Conservation (phyloP, 2,113 vertebrate genomes). For the Rhinopomastus cyanomelas region DNA sequence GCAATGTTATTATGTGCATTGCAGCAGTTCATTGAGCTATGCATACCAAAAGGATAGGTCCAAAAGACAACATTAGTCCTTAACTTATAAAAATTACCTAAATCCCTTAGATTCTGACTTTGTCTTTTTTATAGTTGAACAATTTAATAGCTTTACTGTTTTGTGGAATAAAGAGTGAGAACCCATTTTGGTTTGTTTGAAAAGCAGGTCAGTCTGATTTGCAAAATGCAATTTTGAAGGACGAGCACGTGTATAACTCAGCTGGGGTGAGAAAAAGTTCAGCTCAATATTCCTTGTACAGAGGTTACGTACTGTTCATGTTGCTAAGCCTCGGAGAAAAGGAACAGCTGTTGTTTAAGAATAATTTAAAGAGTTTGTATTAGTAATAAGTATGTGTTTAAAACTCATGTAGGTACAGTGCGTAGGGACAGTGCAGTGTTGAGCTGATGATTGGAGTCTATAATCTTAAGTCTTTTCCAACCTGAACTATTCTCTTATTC, state of each 20-base stretch:
- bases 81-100: neutral
- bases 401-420: neutral
- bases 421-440: no score
- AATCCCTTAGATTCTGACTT: neutral
- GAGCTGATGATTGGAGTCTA: no score
- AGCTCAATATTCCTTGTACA: neutral
- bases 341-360: neutral
- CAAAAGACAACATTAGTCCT: neutral
- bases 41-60: neutral
- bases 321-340: neutral
- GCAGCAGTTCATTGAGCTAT: neutral
- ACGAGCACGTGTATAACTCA: neutral
- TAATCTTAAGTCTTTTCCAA: no score
- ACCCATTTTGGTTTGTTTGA: neutral
- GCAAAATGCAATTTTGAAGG: neutral
- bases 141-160: neutral
- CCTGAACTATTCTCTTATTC: no score
- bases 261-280: conserved; percentile 1
- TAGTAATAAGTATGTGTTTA: no score
- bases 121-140: neutral
- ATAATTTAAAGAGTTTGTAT: neutral
- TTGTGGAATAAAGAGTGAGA: neutral
- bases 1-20: neutral
- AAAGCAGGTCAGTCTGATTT: neutral
- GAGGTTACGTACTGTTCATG: neutral